Conservation (phyloP, 2,888 invertebrate genomes). For the Ochlodes sylvanus region DNA sequence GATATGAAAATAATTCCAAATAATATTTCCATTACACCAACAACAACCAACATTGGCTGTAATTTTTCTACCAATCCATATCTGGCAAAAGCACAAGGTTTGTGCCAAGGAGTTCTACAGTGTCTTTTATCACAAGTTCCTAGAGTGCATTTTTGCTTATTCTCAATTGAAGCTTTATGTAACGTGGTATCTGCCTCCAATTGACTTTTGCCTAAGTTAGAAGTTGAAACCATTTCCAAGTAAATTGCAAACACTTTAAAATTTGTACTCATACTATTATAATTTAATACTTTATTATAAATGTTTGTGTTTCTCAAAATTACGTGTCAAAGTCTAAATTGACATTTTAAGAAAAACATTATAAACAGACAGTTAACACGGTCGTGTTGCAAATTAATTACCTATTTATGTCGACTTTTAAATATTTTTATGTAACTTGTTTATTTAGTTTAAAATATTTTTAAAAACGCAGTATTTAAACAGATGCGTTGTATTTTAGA, state of each 20-base stretch:
- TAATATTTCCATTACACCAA: constrained; percentile 16
- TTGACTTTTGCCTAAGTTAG: background rate
- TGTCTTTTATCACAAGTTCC: background rate
- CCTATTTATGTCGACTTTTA: no score
- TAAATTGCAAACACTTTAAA: background rate
- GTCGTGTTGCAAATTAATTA: no score
- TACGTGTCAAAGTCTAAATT: no score
- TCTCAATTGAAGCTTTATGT: background rate
- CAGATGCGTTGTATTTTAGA: no score
- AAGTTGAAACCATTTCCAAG: background rate
- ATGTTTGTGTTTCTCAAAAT: no score
- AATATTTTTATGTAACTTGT: no score
- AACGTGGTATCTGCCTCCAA: background rate
- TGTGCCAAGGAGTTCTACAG: constrained; percentile 26
- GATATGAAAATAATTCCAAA: constrained; percentile 6
- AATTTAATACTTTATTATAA: no score
- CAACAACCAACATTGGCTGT: constrained; percentile 27
- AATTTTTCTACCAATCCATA: constrained; percentile 19
- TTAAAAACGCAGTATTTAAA: no score
- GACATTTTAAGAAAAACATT: no score
- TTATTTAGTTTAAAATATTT: no score
- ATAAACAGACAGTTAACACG: no score
- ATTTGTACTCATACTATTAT: background rate
- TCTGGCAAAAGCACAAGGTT: constrained; percentile 15
- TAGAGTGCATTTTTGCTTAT: background rate